Conservation (phyloP, 2,113 vertebrate genomes). For the Cochlearius cochlearius region DNA sequence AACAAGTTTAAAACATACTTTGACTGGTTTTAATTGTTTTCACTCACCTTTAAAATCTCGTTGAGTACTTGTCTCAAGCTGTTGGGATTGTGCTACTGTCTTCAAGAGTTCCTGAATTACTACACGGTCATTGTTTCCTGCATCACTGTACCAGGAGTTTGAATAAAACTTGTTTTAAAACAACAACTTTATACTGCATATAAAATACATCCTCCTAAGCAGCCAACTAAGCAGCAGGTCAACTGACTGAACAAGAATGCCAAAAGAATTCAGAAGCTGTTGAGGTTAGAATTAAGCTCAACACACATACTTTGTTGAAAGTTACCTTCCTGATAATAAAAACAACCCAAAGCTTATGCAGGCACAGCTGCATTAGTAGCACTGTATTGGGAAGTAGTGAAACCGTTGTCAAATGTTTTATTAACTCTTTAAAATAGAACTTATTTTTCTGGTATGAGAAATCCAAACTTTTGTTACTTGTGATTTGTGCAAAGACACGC, state of each 20-base stretch:
- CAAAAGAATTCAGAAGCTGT: not conserved
- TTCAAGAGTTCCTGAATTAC: slow-evolving; percentile 97
- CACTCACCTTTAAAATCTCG: slow-evolving; percentile 94
- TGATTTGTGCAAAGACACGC: not conserved
- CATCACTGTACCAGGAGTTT: slow-evolving; percentile 80
- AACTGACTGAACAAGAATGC: not conserved
- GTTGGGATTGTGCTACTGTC: slow-evolving; percentile 95
- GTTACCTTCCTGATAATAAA: not conserved
- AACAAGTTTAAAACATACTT: not conserved
- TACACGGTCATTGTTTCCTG: slow-evolving; percentile 91
- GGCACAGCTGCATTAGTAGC: not conserved
- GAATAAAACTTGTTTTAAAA: slow-evolving; percentile 2
- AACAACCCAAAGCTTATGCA: not conserved
- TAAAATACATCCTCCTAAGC: not conserved
- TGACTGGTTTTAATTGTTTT: not conserved
- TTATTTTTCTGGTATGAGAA: not conserved
- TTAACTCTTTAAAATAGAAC: not conserved
- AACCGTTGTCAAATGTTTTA: not conserved
- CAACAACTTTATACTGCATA: not conserved
- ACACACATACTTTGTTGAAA: not conserved
- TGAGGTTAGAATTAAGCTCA: not conserved
- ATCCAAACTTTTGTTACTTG: not conserved
- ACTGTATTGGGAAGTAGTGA: not conserved
- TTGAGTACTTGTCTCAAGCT: slow-evolving; percentile 94
- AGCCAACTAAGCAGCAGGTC: not conserved